These are phyloP conservation scores for Dermochelys coriacea DNA, from an alignment of 2,797 vertebrate genomes.

Conservation along the genomic window DNA sequence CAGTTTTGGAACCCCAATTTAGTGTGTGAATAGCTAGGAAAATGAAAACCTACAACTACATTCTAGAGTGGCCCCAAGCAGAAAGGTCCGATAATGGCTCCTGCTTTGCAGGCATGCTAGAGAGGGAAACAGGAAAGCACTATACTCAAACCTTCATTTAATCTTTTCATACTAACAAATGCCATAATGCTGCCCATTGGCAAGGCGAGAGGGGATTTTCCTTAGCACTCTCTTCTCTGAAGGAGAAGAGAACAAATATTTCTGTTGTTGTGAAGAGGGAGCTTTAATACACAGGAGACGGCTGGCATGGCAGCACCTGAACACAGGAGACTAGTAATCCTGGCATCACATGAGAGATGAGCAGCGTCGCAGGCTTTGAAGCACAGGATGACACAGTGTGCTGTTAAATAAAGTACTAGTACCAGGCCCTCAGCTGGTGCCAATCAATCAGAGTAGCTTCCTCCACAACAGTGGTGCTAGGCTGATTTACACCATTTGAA, in stretches of 20 bases:
- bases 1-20: too few relatives aligned
- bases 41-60: not conserved
- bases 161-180: not conserved
- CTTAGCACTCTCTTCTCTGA: not conserved
- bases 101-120: too few relatives aligned
- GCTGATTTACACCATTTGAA: not conserved
- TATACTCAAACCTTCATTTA: too few relatives aligned
- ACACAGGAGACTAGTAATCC: not conserved
- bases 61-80: too few relatives aligned
- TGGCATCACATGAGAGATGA: not conserved
- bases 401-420: not conserved
- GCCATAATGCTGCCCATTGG: not conserved
- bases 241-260: not conserved
- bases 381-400: not conserved
- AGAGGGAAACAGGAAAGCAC: not conserved
- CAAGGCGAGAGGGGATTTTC: not conserved
- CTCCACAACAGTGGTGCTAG: not conserved
- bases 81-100: not conserved
- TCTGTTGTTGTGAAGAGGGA: not conserved
- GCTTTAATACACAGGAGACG: not conserved
- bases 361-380: not conserved
- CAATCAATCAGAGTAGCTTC: too few relatives aligned
- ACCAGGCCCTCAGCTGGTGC: too few relatives aligned
- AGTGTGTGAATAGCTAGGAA: not conserved
- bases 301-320: not conserved